Conservation (phyloP, 1,140 invertebrate genomes). For the Cydia splendana region DNA sequence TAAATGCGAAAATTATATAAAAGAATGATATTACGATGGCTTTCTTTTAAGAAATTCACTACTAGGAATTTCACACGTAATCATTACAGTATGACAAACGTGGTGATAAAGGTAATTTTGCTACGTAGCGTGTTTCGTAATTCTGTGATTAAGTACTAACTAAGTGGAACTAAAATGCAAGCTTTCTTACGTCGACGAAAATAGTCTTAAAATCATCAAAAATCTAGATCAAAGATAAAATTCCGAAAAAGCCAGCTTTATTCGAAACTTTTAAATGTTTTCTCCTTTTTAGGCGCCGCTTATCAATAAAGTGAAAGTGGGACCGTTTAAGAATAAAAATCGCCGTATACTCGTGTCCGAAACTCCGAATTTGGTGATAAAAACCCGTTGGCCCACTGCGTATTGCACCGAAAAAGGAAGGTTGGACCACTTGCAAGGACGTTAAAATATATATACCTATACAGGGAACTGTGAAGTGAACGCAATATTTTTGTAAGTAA, state of each 20-base stretch:
- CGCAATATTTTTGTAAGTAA: neutral
- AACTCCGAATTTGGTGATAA: conserved; percentile 38
- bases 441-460: conserved; percentile 13
- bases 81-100: conserved; percentile 7
- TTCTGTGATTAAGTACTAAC: neutral
- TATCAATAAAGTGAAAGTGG: conserved; percentile 48
- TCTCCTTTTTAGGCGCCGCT: conserved; percentile 13
- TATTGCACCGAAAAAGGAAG: conserved; percentile 33
- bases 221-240: conserved; percentile 6
- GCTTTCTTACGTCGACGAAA: neutral
- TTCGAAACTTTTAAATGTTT: conserved; percentile 7
- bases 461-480: neutral
- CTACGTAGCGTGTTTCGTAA: neutral
- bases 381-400: conserved; percentile 56
- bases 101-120: neutral
- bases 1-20: conserved; percentile 11
- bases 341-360: conserved; percentile 13
- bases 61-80: neutral
- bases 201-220: neutral
- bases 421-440: conserved; percentile 8
- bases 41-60: conserved; percentile 2
- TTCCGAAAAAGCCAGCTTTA: neutral
- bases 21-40: neutral
- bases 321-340: conserved; percentile 36
- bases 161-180: neutral